A percentile compares a stretch with the other conserved stretches of the same genome.
Evolutionary conservation across 2,797 vertebrate genomes (phyloP).

Genomic region (Morelia viridis): DNA sequence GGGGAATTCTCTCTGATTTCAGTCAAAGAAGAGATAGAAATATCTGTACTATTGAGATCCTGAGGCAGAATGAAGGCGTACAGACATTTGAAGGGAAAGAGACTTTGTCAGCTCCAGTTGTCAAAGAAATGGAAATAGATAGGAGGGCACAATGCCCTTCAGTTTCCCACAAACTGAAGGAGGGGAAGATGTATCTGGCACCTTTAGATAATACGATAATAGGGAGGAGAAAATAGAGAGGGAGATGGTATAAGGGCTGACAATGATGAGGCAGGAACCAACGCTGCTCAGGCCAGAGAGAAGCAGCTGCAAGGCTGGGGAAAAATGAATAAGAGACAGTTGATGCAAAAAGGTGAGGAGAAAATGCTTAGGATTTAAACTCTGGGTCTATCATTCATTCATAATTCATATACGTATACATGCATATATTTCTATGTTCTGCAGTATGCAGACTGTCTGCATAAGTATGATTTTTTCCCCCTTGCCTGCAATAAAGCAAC

Average conservation of each 20-base stretch:
- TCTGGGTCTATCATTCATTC: not conserved
- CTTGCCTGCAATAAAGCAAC: not conserved
- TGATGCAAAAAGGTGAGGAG: not conserved
- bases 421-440: not conserved
- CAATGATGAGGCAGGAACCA: not conserved
- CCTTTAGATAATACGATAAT: not conserved
- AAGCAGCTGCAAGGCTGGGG: not conserved
- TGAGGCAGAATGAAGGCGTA: not conserved
- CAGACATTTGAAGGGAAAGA: not conserved
- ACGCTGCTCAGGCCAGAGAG: not conserved
- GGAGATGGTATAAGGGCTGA: not conserved
- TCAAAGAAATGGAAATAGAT: not conserved
- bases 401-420: not conserved
- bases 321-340: not conserved
- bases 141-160: not conserved
- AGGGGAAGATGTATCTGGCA: not conserved
- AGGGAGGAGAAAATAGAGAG: not conserved
- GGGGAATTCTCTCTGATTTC: not conserved
- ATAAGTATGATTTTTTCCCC: not conserved
- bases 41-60: not conserved
- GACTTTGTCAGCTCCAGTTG: not conserved
- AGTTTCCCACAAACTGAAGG: not conserved
- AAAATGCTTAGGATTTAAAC: not conserved
- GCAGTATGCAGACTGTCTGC: not conserved
- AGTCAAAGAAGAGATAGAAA: not conserved